Conservation (phyloP, 2,113 vertebrate genomes). For the Brachyhypopomus occidentalis region DNA sequence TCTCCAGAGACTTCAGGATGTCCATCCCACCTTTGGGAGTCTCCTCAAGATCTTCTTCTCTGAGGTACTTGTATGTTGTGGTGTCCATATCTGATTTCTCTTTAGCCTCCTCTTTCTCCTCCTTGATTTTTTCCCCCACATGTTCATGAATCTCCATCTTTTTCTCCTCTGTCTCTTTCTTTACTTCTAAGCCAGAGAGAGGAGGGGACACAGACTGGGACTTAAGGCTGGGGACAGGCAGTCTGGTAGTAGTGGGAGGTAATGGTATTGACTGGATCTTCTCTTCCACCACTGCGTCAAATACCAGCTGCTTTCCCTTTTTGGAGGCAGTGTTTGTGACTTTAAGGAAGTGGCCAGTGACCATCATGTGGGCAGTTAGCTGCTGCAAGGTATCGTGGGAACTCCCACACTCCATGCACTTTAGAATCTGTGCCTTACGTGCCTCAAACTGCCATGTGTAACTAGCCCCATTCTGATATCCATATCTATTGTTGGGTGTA, state of each 20-base stretch:
- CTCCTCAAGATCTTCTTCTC: conserved; percentile 93
- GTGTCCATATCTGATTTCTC: conserved; percentile 83
- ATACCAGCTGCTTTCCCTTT: conserved; percentile 93
- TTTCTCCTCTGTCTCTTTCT: conserved; percentile 78
- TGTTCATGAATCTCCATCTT: conserved; percentile 67
- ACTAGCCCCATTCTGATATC: conserved; percentile 98
- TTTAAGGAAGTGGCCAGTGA: conserved; percentile 96
- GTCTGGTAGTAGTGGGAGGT: conserved; percentile 88
- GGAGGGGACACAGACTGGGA: conserved; percentile 82
- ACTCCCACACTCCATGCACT: conserved; percentile 99
- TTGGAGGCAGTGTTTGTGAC: conserved; percentile 96
- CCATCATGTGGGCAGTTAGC: conserved; percentile 99
- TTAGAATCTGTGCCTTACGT: conserved; percentile 97
- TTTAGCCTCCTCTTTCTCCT: conserved; percentile 83
- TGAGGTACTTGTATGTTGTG: conserved; percentile 88
- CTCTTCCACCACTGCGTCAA: conserved; percentile 90
- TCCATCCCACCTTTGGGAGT: conserved; percentile 91
- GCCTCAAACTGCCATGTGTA: conserved; percentile 99
- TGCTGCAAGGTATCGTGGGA: conserved; percentile 97
- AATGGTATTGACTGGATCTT: conserved; percentile 97
- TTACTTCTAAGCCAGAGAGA: conserved; percentile 76
- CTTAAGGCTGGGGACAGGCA: conserved; percentile 81
- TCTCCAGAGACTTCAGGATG: conserved; percentile 96
- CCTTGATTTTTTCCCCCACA: conserved; percentile 85
- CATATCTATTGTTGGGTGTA: conserved; percentile 96